Percentiles rank a stretch among this genome's conserved stretches.
Evolutionary conservation across 2,797 vertebrate genomes (phyloP).

Genomic region (Pelodytes ibericus): DNA sequence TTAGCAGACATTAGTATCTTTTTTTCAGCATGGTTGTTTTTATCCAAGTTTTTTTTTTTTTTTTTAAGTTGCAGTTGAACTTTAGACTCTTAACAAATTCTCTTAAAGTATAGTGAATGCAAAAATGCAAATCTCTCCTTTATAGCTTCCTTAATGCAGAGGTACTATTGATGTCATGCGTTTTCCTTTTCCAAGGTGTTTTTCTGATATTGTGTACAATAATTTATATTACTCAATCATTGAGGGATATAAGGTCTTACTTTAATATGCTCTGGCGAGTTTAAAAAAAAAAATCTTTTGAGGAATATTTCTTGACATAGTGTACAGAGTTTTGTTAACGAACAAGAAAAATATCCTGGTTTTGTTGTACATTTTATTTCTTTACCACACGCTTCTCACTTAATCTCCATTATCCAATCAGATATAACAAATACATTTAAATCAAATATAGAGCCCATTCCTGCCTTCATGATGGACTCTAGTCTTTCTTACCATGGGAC

Average conservation of each 20-base stretch:
- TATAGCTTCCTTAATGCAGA: too few species aligned
- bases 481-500: too few species aligned
- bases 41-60: not conserved
- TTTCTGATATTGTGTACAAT: slow-evolving; percentile 58
- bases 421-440: too few species aligned
- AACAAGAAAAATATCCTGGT: too few species aligned
- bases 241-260: slow-evolving; percentile 71
- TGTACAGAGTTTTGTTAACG: slow-evolving; percentile 47
- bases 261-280: slow-evolving; percentile 73
- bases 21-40: not conserved
- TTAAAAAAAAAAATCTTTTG: slow-evolving; percentile 73
- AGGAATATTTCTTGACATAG: slow-evolving; percentile 50
- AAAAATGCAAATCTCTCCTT: slow-evolving; percentile 64
- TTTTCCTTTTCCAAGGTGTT: too few species aligned
- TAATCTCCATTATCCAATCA: too few species aligned
- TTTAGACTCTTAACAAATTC: slow-evolving; percentile 24
- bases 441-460: too few species aligned
- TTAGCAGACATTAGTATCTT: slow-evolving; percentile 14
- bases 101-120: slow-evolving; percentile 52
- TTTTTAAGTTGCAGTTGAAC: slow-evolving; percentile 4
- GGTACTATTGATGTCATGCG: too few species aligned
- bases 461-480: too few species aligned
- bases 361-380: too few species aligned
- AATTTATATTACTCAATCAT: slow-evolving; percentile 56
- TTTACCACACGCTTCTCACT: too few species aligned